These are phyloP conservation scores for Dryadula phaetusa DNA, from an alignment of 2,888 invertebrate species.

Conservation along the genomic window DNA sequence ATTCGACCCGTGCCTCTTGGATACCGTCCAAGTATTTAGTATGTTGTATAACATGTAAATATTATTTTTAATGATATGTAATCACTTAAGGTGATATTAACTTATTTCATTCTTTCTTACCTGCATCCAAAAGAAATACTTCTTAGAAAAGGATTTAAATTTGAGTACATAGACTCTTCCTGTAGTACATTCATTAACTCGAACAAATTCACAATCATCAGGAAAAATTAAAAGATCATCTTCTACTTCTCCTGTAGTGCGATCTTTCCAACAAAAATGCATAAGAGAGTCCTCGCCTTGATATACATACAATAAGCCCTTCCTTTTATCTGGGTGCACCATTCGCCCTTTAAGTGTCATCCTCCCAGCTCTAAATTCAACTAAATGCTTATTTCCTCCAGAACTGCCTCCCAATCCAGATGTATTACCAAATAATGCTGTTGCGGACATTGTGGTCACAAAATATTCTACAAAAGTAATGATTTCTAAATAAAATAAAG, in stretches of 20 bases:
- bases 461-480: not conserved
- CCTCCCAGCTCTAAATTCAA: conserved; percentile 98
- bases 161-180: conserved; percentile 98
- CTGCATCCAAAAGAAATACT: conserved; percentile 99
- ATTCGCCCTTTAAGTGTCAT: conserved; percentile 97
- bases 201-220: conserved; percentile 98
- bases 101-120: conserved; percentile 69
- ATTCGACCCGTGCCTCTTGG: no score
- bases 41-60: not conserved
- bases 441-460: conserved; percentile 84
- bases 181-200: conserved; percentile 96
- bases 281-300: conserved; percentile 98
- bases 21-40: no score
- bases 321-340: conserved; percentile 97
- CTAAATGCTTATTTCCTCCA: conserved; percentile 93
- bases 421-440: conserved; percentile 90
- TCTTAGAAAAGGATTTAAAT: conserved; percentile 96
- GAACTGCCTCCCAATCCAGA: conserved; percentile 91
- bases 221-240: conserved; percentile 99
- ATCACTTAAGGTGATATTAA: not conserved
- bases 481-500: conserved; percentile 3
- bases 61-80: not conserved
- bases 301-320: conserved; percentile 97
- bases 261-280: conserved; percentile 99
- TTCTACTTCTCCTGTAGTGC: conserved; percentile 95